Conservation (phyloP, 2,797 vertebrate species). For the Hippopotamyrus pictus region DNA sequence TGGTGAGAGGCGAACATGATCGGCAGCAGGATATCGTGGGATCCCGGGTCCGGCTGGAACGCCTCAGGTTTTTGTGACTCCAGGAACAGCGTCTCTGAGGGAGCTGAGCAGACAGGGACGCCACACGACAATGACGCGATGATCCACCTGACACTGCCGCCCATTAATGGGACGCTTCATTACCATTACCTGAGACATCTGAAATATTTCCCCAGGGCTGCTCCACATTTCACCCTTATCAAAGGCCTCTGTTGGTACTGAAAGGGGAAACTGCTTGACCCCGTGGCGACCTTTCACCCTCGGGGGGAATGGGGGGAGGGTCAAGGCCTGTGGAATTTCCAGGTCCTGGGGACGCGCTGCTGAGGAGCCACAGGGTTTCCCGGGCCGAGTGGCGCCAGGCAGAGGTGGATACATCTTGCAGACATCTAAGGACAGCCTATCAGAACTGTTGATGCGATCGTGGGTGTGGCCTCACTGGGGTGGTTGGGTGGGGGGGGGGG, state of each 20-base stretch:
- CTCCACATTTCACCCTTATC: slow-evolving; percentile 66
- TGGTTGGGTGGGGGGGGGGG: neutral
- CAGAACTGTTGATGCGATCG: neutral
- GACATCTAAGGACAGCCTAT: neutral
- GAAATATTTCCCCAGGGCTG: slow-evolving; percentile 67
- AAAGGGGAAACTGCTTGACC: slow-evolving; percentile 71
- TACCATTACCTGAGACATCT: slow-evolving; percentile 68
- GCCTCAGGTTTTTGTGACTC: neutral
- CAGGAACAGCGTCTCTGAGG: neutral
- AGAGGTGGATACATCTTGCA: slow-evolving; percentile 32
- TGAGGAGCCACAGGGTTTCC: slow-evolving; percentile 60
- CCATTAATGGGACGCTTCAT: slow-evolving; percentile 66
- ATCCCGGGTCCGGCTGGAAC: neutral
- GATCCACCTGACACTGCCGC: neutral
- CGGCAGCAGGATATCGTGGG: neutral
- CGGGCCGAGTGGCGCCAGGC: slow-evolving; percentile 65
- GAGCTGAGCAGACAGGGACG: neutral
- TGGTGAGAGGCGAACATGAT: neutral
- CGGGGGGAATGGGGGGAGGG: slow-evolving; percentile 30
- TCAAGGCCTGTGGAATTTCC: slow-evolving; percentile 62
- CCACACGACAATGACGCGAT: neutral
- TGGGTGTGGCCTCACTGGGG: neutral
- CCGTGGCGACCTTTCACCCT: slow-evolving; percentile 56
- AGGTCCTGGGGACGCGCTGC: slow-evolving; percentile 67
- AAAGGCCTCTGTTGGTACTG: slow-evolving; percentile 67